These are phyloP conservation scores for Alsophila aescularia DNA, from an alignment of 2,888 invertebrate genomes.

Conservation along the genomic window DNA sequence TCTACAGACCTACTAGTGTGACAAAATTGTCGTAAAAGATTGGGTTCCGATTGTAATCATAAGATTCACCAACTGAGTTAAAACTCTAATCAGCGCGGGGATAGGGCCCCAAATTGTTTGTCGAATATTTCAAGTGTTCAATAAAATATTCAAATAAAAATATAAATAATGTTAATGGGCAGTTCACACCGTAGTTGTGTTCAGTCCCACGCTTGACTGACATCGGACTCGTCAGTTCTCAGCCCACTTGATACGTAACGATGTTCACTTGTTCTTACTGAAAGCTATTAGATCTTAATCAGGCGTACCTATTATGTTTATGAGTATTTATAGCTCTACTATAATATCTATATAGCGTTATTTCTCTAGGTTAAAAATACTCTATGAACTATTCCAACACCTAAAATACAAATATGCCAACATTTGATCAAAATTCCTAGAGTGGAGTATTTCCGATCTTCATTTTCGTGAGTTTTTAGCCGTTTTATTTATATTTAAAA, in stretches of 20 bases:
- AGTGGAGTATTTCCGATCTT: too few relatives aligned
- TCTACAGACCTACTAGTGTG: constrained; percentile 57
- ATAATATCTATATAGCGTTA: too few relatives aligned
- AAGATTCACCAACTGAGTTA: constrained; percentile 29
- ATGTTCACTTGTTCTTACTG: constrained; percentile 26
- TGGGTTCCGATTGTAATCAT: constrained; percentile 42
- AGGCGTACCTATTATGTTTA: neutral
- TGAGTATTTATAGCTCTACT: too few relatives aligned
- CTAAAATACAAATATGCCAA: too few relatives aligned
- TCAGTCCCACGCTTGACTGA: constrained; percentile 62
- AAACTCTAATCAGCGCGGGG: constrained; percentile 35
- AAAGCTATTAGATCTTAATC: constrained; percentile 23
- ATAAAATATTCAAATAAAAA: constrained; percentile 70
- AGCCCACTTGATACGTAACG: constrained; percentile 55
- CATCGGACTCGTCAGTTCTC: constrained; percentile 48
- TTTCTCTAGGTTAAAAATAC: too few relatives aligned
- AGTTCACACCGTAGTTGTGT: constrained; percentile 68
- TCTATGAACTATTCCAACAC: too few relatives aligned
- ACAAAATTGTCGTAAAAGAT: constrained; percentile 53
- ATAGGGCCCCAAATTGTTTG: constrained; percentile 35
- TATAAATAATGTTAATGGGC: constrained; percentile 69
- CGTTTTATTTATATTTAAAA: too few relatives aligned
- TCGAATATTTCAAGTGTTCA: constrained; percentile 50
- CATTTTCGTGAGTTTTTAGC: too few relatives aligned
- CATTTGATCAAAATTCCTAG: too few relatives aligned